Conservation (phyloP, 1,140 invertebrate species). For the Scaptomyza graminum region DNA sequence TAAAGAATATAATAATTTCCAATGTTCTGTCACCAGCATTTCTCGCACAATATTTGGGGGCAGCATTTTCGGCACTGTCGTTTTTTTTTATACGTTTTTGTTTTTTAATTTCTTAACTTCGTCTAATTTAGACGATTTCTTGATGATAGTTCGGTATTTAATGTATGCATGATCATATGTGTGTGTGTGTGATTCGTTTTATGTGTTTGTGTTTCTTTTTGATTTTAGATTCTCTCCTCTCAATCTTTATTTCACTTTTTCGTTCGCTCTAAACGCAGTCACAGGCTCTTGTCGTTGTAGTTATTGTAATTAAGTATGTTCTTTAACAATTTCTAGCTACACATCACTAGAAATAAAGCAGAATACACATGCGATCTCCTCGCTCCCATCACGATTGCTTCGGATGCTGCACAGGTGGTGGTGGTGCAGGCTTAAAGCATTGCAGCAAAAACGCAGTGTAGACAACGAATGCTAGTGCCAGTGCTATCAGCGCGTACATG, state of each 20-base stretch:
- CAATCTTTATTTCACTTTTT: not conserved
- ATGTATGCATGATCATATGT: slow-evolving; percentile 28
- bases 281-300: slow-evolving; percentile 31
- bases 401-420: slow-evolving; percentile 84
- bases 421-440: slow-evolving; percentile 90
- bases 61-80: slow-evolving; percentile 32
- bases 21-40: slow-evolving; percentile 44
- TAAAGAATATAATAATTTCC: slow-evolving; percentile 32
- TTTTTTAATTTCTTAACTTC: slow-evolving; percentile 58
- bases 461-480: slow-evolving; percentile 92
- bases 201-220: slow-evolving; percentile 32
- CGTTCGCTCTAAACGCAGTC: slow-evolving; percentile 41
- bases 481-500: slow-evolving; percentile 95
- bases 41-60: slow-evolving; percentile 42
- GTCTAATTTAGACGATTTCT: slow-evolving; percentile 79
- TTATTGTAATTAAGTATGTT: slow-evolving; percentile 37
- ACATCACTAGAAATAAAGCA: slow-evolving; percentile 22
- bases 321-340: slow-evolving; percentile 32
- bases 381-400: slow-evolving; percentile 75
- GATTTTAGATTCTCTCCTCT: slow-evolving; percentile 25
- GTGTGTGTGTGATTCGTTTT: slow-evolving; percentile 8
- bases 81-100: slow-evolving; percentile 21
- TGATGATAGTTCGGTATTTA: slow-evolving; percentile 53
- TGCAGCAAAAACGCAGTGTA: slow-evolving; percentile 96
- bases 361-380: not conserved